These are phyloP conservation scores for Drosophila murphyi DNA, from an alignment of 1,140 invertebrate genomes.

Conservation along the genomic window DNA sequence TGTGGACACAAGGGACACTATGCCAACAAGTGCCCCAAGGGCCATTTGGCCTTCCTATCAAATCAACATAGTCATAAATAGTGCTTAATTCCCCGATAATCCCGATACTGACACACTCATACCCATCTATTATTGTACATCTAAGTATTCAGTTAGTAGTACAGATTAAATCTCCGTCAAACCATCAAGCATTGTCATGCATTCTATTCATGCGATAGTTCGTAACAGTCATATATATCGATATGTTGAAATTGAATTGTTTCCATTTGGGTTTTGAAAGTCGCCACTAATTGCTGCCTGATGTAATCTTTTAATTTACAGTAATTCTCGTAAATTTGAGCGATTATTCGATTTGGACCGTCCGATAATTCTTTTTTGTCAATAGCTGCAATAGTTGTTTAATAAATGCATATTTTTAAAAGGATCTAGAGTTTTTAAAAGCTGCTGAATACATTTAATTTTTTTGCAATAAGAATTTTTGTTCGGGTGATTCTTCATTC, in stretches of 20 bases:
- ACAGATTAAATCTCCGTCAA: slow-evolving; percentile 50
- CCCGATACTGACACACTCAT: background rate
- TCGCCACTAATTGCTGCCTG: background rate
- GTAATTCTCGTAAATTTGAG: too few relatives aligned
- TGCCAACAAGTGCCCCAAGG: slow-evolving; percentile 99
- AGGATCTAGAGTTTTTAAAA: too few relatives aligned
- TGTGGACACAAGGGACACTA: slow-evolving; percentile 99
- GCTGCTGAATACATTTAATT: too few relatives aligned
- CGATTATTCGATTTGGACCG: too few relatives aligned
- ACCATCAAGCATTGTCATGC: slow-evolving; percentile 34
- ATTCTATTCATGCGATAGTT: slow-evolving; percentile 8
- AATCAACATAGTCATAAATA: slow-evolving; percentile 86
- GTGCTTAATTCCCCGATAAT: slow-evolving; percentile 30
- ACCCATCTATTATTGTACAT: slow-evolving; percentile 15
- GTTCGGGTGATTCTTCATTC: too few relatives aligned
- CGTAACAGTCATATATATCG: slow-evolving; percentile 1
- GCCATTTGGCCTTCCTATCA: slow-evolving; percentile 97
- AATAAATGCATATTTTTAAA: too few relatives aligned
- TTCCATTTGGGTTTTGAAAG: background rate
- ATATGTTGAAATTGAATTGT: background rate
- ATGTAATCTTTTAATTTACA: background rate
- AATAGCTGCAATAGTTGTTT: too few relatives aligned
- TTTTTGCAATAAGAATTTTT: too few relatives aligned
- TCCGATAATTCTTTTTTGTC: too few relatives aligned
- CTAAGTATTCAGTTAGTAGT: slow-evolving; percentile 46